Evolutionary conservation across 2,797 vertebrate species (phyloP), one percentile per base, ranked within the genome.

Genomic region (Acipenser oxyrinchus): DNA sequence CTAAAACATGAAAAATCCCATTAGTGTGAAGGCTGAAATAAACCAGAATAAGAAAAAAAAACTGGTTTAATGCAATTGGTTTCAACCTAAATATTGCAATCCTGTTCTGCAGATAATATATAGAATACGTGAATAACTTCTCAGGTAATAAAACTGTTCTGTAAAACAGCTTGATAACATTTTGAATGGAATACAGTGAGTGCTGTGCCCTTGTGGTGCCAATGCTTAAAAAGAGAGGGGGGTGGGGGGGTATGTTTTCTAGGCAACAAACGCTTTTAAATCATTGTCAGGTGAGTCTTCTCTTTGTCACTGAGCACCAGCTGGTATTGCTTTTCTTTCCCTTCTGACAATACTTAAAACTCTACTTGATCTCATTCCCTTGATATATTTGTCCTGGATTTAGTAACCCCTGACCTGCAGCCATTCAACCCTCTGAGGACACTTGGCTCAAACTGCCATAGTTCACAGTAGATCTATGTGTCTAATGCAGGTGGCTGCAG

Each of bases 341-440:
- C 84, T 83, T 83, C 77, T 90, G 88, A 87, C 79, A 84, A 83
- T 76, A 80, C 86, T 84, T 90, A 89, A 90, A 91, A 88, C 85
- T 85, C 86, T 81, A 81, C 90, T 87, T 83, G 88, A 88, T 78
- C 84, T 82, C 75, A 74, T 78, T 83, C 78, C 78, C 85, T 78
- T 88, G 87, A 91, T 88, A 87, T 85, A 92, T 90, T 84, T 72
- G 76, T 78, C 78, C 80, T 77, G 78, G 77, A 77, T 84, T 83
- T 66, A 75, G 73, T 71, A 73, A 86, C 84, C 89, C 78, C 79
- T 86, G 89, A 92, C 88, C 87, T 76, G 67, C 10, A 65, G 67
- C 70, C 76, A 71, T 74, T 37, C 62, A 69, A 68, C 72, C 73
- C 72, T 78, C 83, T 11, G 68, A 83, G 82, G 85, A 85, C 68